phyloP scores from a whole-genome alignment of 2,113 vertebrate genomes.

The Prochilodus magdalenae region DNA sequence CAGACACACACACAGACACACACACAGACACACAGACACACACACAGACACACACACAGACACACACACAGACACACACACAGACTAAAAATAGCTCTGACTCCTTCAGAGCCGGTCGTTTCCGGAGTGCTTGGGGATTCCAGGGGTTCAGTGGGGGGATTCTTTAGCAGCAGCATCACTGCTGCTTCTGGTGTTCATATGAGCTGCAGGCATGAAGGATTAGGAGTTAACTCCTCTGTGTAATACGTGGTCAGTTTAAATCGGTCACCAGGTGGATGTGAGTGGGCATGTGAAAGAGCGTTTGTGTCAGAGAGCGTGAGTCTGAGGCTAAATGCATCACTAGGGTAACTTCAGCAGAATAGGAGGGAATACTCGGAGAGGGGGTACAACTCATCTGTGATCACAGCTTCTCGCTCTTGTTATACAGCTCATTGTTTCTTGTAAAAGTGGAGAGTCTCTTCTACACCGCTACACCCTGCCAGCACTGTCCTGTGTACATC shows the following conservation, averaged over 20 bases:
- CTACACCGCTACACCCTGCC: too few relatives aligned
- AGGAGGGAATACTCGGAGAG: too few relatives aligned
- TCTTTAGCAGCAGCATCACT: slow-evolving; percentile 45
- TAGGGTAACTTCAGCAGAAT: neutral
- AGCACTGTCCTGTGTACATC: too few relatives aligned
- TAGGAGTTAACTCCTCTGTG: neutral
- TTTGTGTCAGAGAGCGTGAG: neutral
- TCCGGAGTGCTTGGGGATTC: slow-evolving; percentile 71
- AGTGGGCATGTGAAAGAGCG: neutral
- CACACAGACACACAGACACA: slow-evolving; percentile 33
- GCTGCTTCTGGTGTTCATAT: neutral
- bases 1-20: slow-evolving; percentile 64
- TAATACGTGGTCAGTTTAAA: neutral
- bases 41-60: too few relatives aligned
- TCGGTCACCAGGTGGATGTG: neutral
- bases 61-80: too few relatives aligned
- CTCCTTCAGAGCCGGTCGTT: slow-evolving; percentile 71
- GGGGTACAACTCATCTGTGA: too few relatives aligned
- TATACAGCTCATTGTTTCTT: too few relatives aligned
- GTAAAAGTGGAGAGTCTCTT: too few relatives aligned
- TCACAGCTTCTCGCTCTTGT: too few relatives aligned
- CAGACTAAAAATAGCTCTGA: slow-evolving; percentile 78
- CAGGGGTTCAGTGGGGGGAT: slow-evolving; percentile 62
- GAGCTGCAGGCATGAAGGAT: neutral
- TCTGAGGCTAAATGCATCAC: neutral